Evolutionary conservation across 2,797 vertebrate genomes (phyloP).

Genomic region (Hydrophis major): DNA sequence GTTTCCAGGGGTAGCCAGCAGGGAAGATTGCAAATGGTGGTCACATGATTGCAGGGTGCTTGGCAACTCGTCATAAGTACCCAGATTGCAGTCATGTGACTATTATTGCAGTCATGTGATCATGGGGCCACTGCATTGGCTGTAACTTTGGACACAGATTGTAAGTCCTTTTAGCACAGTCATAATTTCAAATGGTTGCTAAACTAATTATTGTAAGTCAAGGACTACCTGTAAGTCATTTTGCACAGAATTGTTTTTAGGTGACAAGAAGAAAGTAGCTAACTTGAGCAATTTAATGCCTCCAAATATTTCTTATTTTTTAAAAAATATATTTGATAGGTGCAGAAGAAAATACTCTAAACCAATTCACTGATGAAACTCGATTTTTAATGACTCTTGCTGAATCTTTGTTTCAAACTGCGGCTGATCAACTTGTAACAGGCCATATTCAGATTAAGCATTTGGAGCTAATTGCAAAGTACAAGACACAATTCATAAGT

Average conservation of each 20-base stretch:
- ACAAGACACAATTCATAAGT: conserved; percentile 73
- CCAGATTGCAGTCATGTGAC: background rate
- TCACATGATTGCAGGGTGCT: background rate
- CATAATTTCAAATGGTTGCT: background rate
- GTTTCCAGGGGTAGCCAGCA: background rate
- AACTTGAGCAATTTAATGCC: background rate
- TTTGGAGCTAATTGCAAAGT: conserved; percentile 72
- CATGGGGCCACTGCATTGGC: background rate
- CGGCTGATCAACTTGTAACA: conserved; percentile 50
- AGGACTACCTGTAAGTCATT: background rate
- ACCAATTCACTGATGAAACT: conserved; percentile 72
- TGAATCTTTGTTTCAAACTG: conserved; percentile 68
- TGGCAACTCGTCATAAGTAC: background rate
- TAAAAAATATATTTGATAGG: conserved; percentile 64
- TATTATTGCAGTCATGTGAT: background rate
- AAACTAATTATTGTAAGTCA: background rate
- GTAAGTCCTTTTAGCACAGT: background rate
- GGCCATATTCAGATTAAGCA: conserved; percentile 73
- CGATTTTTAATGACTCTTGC: conserved; percentile 69
- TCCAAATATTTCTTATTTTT: background rate
- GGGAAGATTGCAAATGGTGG: background rate
- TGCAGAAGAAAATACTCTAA: conserved; percentile 66
- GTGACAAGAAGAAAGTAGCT: accelerated
- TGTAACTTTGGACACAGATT: background rate
- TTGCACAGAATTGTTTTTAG: background rate